Percentiles rank a stretch among this genome's conserved stretches.
Evolutionary conservation across 2,888 invertebrate genomes (phyloP).

Genomic region (Spisula subtruncata): DNA sequence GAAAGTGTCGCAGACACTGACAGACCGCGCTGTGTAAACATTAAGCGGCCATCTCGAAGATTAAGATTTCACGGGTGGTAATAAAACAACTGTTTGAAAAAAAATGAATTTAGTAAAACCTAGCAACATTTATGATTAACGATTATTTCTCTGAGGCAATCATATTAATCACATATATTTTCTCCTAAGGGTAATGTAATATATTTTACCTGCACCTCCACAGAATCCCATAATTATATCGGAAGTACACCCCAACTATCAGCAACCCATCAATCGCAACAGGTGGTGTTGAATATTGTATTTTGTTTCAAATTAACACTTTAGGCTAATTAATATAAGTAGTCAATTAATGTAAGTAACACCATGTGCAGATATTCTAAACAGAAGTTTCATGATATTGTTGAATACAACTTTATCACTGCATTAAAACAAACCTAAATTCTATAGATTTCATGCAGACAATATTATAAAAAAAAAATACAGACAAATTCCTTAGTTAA

Average conservation of each 20-base stretch:
- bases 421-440: not conserved
- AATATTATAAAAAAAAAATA: not conserved
- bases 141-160: too few relatives aligned
- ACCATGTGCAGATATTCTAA: not conserved
- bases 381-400: not conserved
- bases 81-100: not conserved
- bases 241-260: too few relatives aligned
- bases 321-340: too few relatives aligned
- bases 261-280: too few relatives aligned
- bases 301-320: conserved; percentile 6
- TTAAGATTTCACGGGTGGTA: not conserved
- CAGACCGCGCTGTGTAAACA: not conserved
- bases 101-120: not conserved
- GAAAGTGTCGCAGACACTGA: not conserved
- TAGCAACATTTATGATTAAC: too few relatives aligned
- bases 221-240: too few relatives aligned
- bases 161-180: too few relatives aligned
- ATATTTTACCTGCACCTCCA: too few relatives aligned
- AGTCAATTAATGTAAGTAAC: not conserved
- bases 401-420: not conserved
- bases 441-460: not conserved
- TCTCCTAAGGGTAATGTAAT: too few relatives aligned
- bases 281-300: not conserved
- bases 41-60: not conserved
- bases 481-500: not conserved